Base-by-base conservation (phyloP, 2,888 invertebrate species). In the Mellilla xanthometata region DNA sequence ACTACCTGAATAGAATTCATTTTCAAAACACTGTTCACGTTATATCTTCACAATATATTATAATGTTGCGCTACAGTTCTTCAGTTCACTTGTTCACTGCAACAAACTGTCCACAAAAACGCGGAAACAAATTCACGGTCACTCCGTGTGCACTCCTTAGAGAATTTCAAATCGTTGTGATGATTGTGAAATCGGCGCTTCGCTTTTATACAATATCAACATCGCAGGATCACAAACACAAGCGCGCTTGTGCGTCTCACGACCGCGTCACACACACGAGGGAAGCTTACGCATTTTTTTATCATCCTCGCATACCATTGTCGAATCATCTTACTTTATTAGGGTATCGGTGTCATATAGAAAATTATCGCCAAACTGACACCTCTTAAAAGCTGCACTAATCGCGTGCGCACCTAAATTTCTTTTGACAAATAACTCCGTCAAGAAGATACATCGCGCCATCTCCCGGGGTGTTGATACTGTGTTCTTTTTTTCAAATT, bases 171-270 rank as follows among this genome's bases (percentile, higher is more conserved):
- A 82, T 82, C 77, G 81, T 77, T 88, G 67, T 89, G 89, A 76
- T 86, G 87, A 88, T 88, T 85, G 87, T 87, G 87, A 86, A 88
- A 89, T 84, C 82, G 59, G 56, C 77, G 77, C 81, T 70, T 73
- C 78, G 83, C 84, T 89, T 89, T 83, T 88, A 88, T 88, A 88
- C 80, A 83, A 81, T 84, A 87, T 85, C 85, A 77, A 79, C 76
- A 76, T 75, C 70, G 75, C 76, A 72, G 72, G 67, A 73, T 62
- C 55, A 65, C 64, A 59, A 69, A 63, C 62, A 71, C 57, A 58
- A 53, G 60, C 58, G 57, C 49, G 52, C 39, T 22, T 44, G 61
- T 64, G 68, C 63, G 67, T 70, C 68, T 69, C 48, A 48, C 58
- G 49, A 52, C 63, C 67, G 63, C 68, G 64, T 68, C 72, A 76